Evolutionary conservation across 1,140 invertebrate species (phyloP), one percentile per base, ranked within the genome.

Genomic region (Capitella teleta): DNA sequence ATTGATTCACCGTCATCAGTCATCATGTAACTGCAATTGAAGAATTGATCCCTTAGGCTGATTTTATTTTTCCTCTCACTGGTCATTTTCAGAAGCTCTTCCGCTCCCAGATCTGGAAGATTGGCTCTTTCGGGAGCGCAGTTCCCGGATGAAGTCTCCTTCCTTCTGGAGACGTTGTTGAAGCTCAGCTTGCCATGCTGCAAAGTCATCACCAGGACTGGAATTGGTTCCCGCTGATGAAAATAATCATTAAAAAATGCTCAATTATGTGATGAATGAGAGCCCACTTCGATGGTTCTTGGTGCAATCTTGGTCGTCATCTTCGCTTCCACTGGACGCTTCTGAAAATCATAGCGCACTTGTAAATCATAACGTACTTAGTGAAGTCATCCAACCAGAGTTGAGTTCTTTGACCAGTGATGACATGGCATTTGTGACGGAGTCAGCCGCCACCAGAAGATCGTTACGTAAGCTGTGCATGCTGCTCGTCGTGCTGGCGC

Each of bases 391-490:
- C 28, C 25, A 52, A 75, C 74, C 88, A 78, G 88, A 89, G 74
- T 95, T 93, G 24, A 95, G 79, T 78, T 94, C 90, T 72, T 87
- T 80, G 47, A 95, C 90, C 56, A 96, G 80, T 32, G 87, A 90
- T 44, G 89, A 93, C 86, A 96, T 94, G 41, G 90, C 90, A 75
- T 89, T 90, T 43, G 90, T 94, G 46, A 94, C 89, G 43, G 87
- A 93, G 73, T 96, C 89, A 46, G 90, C 89, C 40, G 91, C 88
- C 61, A 89, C 84, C 53, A 92, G 76, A 30, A 92, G 76, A 73
- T 93, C 87, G 64, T 86, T 87, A 23, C 65, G 55, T 28, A 70
- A 52, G 53, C 60, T 61, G 10, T 60, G 53, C 10, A 24, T 32
- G 25, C 47, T 53, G 38, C 28, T 60, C 82, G 73, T 24, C 60